Percentiles rank a stretch among this genome's conserved stretches.
phyloP scores from a whole-genome alignment of 1,140 invertebrate genomes.

The Drosophila rhopaloa region DNA sequence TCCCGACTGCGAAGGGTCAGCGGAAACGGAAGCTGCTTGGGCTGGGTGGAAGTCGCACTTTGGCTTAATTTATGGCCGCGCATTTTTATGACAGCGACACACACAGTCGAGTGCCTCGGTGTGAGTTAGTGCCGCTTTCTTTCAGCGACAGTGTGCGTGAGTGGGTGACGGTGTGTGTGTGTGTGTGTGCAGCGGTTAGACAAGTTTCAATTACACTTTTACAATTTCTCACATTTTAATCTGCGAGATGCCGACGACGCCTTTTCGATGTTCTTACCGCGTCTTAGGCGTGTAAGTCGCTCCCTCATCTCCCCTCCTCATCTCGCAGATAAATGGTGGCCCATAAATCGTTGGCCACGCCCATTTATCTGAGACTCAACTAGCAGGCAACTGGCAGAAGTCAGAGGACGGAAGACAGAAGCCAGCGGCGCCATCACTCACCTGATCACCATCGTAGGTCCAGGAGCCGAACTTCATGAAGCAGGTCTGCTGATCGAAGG shows the following conservation, averaged over 20 bases:
- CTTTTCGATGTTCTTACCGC: conserved; percentile 72
- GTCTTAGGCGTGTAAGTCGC: conserved; percentile 73
- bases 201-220: conserved; percentile 83
- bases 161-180: conserved; percentile 5
- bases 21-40: conserved; percentile 61
- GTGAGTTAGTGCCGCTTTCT: conserved; percentile 24
- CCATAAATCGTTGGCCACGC: conserved; percentile 71
- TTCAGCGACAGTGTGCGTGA: background rate
- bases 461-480: conserved; percentile 99
- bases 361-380: conserved; percentile 41
- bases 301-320: conserved; percentile 21
- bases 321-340: conserved; percentile 55
- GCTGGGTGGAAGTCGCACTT: conserved; percentile 60
- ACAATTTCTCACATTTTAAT: conserved; percentile 83
- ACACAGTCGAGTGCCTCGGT: conserved; percentile 47
- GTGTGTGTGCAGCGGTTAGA: conserved; percentile 66
- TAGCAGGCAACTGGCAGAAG: background rate
- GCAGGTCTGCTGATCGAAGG: conserved; percentile 98
- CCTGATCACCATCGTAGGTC: conserved; percentile 98
- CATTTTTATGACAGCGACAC: conserved; percentile 78
- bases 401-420: background rate
- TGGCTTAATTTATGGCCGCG: conserved; percentile 78
- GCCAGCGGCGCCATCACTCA: conserved; percentile 81
- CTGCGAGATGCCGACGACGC: conserved; percentile 61
- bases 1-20: conserved; percentile 49